Base-by-base conservation (phyloP, 2,888 invertebrate genomes). In the Napeogenes sylphis region DNA sequence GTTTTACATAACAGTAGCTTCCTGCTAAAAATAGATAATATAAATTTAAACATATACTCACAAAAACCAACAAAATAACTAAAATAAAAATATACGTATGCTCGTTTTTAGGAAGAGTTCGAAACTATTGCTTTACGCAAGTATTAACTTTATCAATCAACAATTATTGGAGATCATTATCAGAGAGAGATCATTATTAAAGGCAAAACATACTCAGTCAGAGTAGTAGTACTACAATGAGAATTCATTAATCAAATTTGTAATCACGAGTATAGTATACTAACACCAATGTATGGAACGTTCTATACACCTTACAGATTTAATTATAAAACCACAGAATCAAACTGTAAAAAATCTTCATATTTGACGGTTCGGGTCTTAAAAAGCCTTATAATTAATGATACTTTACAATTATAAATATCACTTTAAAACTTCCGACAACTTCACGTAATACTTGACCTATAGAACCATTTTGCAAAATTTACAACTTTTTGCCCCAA, bases 91-190 rank as follows among this genome's bases (percentile, higher is more conserved):
- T 58, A 35, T 58, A 64, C 51, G 64, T 61, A 62, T 61, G 62
- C 61, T 58, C 59, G 63, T 61, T 60, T 68, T 63, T 79, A 81
- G 86, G 85, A 87, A 86, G 84, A 78, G 54, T 62, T 67, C 63
- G 71, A 73, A 78, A 79, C 82, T 80, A 80, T 81, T 81, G 80
- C 84, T 81, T 84, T 83, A 83, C 82, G 73, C 73, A 66, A 72
- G 78, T 79, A 84, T 85, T 87, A 87, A 88, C 87, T 87, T 86
- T 85, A 84, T 86, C 87, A 82, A 81, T 82, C 76, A 76, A 77
- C 79, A 80, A 77, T 78, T 82, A 82, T 83, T 82, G 79, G 80
- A 81, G 79, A 84, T 83, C 78, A 79, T 74, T 79, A 77, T 78
- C 81, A 81, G 81, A 83, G 83, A 79, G 76, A 83, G 76, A n/a